These are phyloP conservation scores for Hyperopisus bebe DNA, from an alignment of 2,113 vertebrate genomes.

Conservation along the genomic window DNA sequence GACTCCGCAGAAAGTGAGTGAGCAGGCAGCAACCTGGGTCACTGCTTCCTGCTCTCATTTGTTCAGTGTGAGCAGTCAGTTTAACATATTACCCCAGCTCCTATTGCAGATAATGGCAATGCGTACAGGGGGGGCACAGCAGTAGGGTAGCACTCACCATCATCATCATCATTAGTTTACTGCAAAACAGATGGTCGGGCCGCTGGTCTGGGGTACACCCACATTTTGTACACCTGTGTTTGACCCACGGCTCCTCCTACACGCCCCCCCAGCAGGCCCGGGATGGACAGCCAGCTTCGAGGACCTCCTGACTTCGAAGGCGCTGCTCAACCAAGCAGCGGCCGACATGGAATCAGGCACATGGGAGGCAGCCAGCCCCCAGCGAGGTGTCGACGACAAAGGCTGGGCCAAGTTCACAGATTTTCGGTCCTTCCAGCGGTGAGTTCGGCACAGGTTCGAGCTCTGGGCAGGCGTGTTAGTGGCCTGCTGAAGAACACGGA, in stretches of 20 bases:
- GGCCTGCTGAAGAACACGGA: background rate
- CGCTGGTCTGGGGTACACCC: background rate
- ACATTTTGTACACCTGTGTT: background rate
- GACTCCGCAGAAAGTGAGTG: conserved; percentile 39
- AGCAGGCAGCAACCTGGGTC: background rate
- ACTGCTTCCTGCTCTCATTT: background rate
- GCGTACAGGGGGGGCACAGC: background rate
- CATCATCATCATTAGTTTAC: background rate
- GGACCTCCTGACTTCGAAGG: conserved; percentile 54
- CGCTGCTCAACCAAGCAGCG: conserved; percentile 43
- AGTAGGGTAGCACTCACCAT: background rate
- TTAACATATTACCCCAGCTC: background rate
- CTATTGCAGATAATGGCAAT: background rate
- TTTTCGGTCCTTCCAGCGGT: conserved; percentile 89
- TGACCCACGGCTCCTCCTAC: background rate
- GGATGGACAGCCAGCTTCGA: conserved; percentile 71
- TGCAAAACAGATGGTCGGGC: background rate
- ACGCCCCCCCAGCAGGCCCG: conserved; percentile 44
- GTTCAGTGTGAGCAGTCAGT: background rate
- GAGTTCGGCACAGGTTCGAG: conserved; percentile 25
- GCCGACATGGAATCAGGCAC: conserved; percentile 60
- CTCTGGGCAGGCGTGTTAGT: background rate
- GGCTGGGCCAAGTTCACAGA: conserved; percentile 86
- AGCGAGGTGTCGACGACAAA: conserved; percentile 53
- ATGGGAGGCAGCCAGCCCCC: conserved; percentile 60